phyloP scores from a whole-genome alignment of 2,888 invertebrate species.

The Drosophila birchii region DNA sequence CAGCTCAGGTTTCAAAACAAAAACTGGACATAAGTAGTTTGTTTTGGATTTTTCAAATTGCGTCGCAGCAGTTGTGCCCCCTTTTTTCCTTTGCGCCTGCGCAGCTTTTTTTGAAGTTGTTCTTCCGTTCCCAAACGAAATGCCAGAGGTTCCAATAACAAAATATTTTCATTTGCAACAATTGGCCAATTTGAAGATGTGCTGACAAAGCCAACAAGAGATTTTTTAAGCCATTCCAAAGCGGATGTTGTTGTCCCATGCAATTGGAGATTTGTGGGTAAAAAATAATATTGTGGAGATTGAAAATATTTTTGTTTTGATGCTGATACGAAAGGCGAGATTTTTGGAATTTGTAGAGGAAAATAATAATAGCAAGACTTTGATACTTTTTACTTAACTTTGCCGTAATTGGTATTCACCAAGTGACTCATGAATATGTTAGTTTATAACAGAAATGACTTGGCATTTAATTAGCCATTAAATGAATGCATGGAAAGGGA shows the following conservation, averaged over 20 bases:
- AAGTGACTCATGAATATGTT: constrained; percentile 8
- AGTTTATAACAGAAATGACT: not conserved
- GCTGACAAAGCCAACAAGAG: constrained; percentile 40
- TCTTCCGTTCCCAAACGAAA: constrained; percentile 19
- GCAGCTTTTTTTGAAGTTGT: constrained; percentile 40
- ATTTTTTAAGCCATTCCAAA: constrained; percentile 18
- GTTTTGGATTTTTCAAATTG: constrained; percentile 52
- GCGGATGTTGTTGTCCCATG: constrained; percentile 58
- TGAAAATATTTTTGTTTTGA: constrained; percentile 9
- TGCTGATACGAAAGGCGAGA: not conserved
- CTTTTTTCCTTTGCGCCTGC: constrained; percentile 46
- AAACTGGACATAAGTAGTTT: constrained; percentile 63
- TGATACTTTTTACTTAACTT: not conserved
- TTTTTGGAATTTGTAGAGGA: constrained; percentile 1
- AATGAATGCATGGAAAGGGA: constrained; percentile 6
- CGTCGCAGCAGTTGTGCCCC: constrained; percentile 49
- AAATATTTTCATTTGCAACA: constrained; percentile 50
- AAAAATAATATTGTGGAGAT: constrained; percentile 22
- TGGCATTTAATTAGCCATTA: not conserved
- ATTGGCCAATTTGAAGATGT: constrained; percentile 31
- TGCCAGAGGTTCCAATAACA: constrained; percentile 31
- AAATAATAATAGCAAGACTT: not conserved
- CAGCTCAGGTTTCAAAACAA: constrained; percentile 43
- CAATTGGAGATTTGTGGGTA: constrained; percentile 67
- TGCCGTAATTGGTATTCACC: not conserved